Evolutionary conservation across 2,888 invertebrate species (phyloP), one percentile per base, ranked within the genome.

Genomic region (Folsomia candida): DNA sequence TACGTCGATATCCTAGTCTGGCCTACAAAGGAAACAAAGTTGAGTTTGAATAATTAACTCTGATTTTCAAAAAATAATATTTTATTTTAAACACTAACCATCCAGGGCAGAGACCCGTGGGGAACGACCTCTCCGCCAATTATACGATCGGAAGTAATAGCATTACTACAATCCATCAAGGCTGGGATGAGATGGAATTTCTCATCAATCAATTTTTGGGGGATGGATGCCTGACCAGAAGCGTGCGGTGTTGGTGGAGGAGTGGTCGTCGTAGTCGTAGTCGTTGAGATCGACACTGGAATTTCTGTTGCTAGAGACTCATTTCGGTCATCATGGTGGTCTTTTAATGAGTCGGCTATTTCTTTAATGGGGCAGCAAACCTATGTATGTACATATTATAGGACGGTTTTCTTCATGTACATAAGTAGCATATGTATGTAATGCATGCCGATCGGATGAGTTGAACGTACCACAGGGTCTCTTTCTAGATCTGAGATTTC

Each of bases 291-390:
- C 28, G 68, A 20, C n/a, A 62, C 25, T 62, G 58, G 2, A 6
- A 59, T 29, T n/a, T n/a, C 24, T 58, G 11, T 27, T 25, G 25
- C 29, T 58, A 28, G 54, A 22, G 67, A 2, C 27, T 57, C 47
- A 37, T 29, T 24, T 20, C 37, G 24, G 3, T 29, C 47, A 11
- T 63, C 24, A 1, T 28, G 63, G 47, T 63, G n/a, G 25, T n/a
- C 24, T 1, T 47, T 14, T 18, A 65, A 64, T 20, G 51, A 14
- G 2, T 58, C 51, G 11, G 62, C 37, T 14, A 75, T 75, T 2
- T 71, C 69, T 51, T 28, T 63, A 11, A 73, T 25, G 11, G 75
- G 73, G 62, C 75, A 75, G 57, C 75, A 75, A 29, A 75, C 75
- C 72, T 73, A 57, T n/a, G n/a, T 6, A 26, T 20, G 1, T n/a